These are phyloP conservation scores for Drosophila willistoni DNA, from an alignment of 1,140 invertebrate genomes.

Conservation along the genomic window DNA sequence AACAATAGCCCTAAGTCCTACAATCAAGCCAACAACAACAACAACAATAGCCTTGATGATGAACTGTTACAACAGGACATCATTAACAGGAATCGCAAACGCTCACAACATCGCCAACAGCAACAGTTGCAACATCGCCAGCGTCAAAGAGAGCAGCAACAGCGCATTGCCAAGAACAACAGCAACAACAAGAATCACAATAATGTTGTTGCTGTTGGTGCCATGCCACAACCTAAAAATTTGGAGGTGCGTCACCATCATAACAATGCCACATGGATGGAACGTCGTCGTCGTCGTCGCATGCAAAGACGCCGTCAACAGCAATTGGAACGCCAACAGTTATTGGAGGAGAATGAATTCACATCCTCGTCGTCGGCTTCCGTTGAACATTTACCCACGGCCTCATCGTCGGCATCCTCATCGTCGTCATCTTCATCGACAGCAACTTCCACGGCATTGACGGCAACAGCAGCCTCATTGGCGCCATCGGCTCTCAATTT, in stretches of 20 bases:
- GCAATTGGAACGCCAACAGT: constrained; percentile 20
- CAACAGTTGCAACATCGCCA: constrained; percentile 24
- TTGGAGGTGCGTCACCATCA: constrained; percentile 70
- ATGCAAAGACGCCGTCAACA: constrained; percentile 54
- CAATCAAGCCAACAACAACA: constrained; percentile 58
- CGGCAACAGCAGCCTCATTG: constrained; percentile 70
- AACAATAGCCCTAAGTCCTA: constrained; percentile 66
- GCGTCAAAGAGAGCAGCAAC: constrained; percentile 13
- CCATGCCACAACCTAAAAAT: constrained; percentile 71
- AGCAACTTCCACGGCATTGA: constrained; percentile 52
- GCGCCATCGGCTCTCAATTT: constrained; percentile 76
- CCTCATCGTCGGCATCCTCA: constrained; percentile 65
- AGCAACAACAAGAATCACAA: constrained; percentile 10
- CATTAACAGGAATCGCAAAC: constrained; percentile 18
- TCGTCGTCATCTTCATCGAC: constrained; percentile 55
- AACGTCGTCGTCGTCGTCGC: constrained; percentile 54
- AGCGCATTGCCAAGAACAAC: constrained; percentile 29
- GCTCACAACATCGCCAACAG: constrained; percentile 13
- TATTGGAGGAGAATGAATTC: constrained; percentile 12
- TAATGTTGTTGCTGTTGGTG: constrained; percentile 30
- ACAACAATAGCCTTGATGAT: constrained; percentile 33
- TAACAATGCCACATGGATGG: constrained; percentile 65
- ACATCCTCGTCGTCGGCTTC: constrained; percentile 6
- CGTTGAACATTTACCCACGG: constrained; percentile 56
- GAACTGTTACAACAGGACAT: constrained; percentile 26